phyloP scores from a whole-genome alignment of 2,888 invertebrate species.

The Norana najaformis region DNA sequence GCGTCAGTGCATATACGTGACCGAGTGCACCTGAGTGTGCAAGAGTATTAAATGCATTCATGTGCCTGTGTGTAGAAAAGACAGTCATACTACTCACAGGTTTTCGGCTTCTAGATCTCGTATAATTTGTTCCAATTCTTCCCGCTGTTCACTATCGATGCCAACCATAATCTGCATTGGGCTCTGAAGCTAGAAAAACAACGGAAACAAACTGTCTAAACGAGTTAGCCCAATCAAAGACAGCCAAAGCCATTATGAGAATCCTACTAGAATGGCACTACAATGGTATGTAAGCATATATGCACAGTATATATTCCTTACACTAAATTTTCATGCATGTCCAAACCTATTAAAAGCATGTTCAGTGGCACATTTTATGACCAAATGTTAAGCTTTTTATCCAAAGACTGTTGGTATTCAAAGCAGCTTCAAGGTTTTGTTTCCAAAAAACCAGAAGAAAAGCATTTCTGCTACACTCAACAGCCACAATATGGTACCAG shows the following conservation, averaged over 20 bases:
- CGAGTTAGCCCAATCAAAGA: background rate
- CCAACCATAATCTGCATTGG: conserved; percentile 94
- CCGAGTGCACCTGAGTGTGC: background rate
- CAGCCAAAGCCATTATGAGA: background rate
- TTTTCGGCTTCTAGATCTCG: conserved; percentile 93
- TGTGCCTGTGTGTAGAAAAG: background rate
- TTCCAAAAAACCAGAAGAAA: background rate
- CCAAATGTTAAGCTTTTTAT: background rate
- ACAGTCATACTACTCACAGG: conserved; percentile 63
- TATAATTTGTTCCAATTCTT: conserved; percentile 91
- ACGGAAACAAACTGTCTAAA: background rate
- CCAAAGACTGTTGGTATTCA: background rate
- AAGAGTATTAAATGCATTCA: no score
- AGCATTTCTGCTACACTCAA: background rate
- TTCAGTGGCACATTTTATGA: background rate
- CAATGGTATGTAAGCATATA: no score
- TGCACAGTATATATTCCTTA: background rate
- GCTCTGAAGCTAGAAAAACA: conserved; percentile 72
- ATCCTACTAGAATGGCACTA: background rate
- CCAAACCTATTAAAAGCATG: background rate
- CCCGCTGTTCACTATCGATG: conserved; percentile 92
- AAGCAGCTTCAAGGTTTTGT: background rate
- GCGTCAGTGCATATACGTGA: background rate
- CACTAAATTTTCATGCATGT: background rate
- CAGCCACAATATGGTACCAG: no score